phyloP scores from a whole-genome alignment of 2,888 invertebrate species.

The Lasioglossum marginatum region DNA sequence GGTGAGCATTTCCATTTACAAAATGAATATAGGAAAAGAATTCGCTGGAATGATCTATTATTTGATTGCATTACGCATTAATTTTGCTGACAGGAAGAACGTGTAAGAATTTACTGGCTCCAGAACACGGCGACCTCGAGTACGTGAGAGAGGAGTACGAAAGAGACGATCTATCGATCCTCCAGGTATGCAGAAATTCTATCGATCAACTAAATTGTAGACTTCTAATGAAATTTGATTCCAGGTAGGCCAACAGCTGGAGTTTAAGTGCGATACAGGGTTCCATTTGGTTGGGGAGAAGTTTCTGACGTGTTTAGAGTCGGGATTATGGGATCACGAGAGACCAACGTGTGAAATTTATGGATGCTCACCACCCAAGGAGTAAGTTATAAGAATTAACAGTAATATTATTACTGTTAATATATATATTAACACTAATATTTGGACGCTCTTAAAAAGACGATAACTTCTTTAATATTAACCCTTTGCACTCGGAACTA shows the following conservation, averaged over 20 bases:
- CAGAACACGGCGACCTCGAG: slow-evolving; percentile 80
- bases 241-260: slow-evolving; percentile 85
- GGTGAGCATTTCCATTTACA: slow-evolving; percentile 81
- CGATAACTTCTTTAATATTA: no score
- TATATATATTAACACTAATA: no score
- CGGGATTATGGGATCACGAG: slow-evolving; percentile 86
- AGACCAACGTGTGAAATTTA: slow-evolving; percentile 83
- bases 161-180: slow-evolving; percentile 76
- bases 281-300: slow-evolving; percentile 84
- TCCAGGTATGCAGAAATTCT: slow-evolving; percentile 70
- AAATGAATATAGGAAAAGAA: no score
- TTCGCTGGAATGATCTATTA: not conserved
- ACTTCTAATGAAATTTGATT: slow-evolving; percentile 21
- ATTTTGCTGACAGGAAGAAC: slow-evolving; percentile 74
- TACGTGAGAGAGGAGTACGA: slow-evolving; percentile 82
- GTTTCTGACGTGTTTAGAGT: slow-evolving; percentile 86
- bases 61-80: not conserved
- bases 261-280: slow-evolving; percentile 85
- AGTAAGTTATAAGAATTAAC: slow-evolving; percentile 37
- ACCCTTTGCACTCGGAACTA: no score
- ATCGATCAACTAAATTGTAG: not conserved
- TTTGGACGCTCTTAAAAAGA: no score
- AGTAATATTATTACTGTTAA: not conserved
- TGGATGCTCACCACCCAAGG: slow-evolving; percentile 82
- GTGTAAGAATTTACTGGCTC: slow-evolving; percentile 80